A percentile compares a stretch with the other conserved stretches of the same genome.
Conservation (phyloP, 2,888 invertebrate genomes). For the Dendrolimus pini region DNA sequence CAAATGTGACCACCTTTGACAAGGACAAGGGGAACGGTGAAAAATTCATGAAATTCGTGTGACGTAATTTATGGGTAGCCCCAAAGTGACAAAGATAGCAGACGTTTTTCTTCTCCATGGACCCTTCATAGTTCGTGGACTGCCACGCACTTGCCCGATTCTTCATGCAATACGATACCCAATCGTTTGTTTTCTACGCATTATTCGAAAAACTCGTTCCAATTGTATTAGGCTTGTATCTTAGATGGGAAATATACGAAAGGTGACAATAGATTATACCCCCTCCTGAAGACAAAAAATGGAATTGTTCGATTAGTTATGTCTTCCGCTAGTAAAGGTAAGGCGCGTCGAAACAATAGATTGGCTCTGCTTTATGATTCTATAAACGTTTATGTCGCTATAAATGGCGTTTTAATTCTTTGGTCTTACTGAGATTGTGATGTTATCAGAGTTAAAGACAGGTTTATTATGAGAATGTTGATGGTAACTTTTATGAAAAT, state of each 20-base stretch:
- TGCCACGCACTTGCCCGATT: constrained; percentile 10
- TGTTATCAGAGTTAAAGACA: constrained; percentile 54
- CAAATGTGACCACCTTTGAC: too few relatives aligned
- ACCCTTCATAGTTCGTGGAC: too few relatives aligned
- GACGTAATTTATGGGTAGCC: too few relatives aligned
- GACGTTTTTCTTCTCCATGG: too few relatives aligned
- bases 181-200: constrained; percentile 58
- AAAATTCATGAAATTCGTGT: too few relatives aligned
- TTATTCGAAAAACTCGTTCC: constrained; percentile 60
- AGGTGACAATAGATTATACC: constrained; percentile 73
- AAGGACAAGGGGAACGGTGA: too few relatives aligned
- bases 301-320: constrained; percentile 69
- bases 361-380: constrained; percentile 71
- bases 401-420: constrained; percentile 69
- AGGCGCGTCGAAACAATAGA: constrained; percentile 62
- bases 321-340: constrained; percentile 60
- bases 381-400: constrained; percentile 72
- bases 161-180: constrained; percentile 67
- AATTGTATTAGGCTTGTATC: constrained; percentile 52
- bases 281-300: constrained; percentile 63
- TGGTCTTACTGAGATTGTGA: constrained; percentile 58
- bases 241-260: constrained; percentile 60
- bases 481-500: constrained; percentile 46
- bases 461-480: constrained; percentile 60
- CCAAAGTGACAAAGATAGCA: too few relatives aligned